These are phyloP conservation scores for Gandaritis pyraliata DNA, from an alignment of 2,888 invertebrate genomes.

Conservation along the genomic window DNA sequence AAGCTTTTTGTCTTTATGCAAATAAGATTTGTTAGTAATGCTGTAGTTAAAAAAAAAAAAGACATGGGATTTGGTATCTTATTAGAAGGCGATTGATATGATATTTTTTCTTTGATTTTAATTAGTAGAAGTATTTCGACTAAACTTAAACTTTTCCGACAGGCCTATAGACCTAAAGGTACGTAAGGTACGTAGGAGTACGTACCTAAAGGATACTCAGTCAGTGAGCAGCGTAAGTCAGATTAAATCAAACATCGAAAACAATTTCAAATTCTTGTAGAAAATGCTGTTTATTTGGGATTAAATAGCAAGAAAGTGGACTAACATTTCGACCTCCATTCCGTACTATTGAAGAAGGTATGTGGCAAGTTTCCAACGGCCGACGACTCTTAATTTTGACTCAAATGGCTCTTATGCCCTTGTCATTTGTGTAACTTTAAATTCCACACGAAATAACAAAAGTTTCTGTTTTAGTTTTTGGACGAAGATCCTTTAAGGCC, in stretches of 20 bases:
- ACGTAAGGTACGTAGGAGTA: too few relatives aligned
- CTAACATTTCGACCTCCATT: conserved; percentile 25
- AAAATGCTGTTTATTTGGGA: conserved; percentile 4
- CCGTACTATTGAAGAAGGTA: conserved; percentile 9
- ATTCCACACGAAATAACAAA: conserved; percentile 5
- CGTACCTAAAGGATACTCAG: too few relatives aligned
- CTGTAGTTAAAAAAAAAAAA: background rate
- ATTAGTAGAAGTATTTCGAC: too few relatives aligned
- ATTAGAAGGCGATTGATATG: too few relatives aligned
- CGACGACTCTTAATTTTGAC: conserved; percentile 9
- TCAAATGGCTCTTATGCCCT: conserved; percentile 9
- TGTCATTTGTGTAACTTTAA: conserved; percentile 19
- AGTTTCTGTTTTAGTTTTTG: too few relatives aligned
- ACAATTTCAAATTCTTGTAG: background rate
- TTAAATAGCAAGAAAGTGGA: conserved; percentile 3
- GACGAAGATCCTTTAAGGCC: too few relatives aligned
- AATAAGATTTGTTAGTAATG: conserved; percentile 22
- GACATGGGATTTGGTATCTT: too few relatives aligned
- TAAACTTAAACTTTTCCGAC: too few relatives aligned
- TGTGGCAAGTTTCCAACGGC: conserved; percentile 22
- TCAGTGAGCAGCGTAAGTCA: too few relatives aligned
- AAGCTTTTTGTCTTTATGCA: conserved; percentile 22
- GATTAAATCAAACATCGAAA: too few relatives aligned
- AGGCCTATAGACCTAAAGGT: too few relatives aligned
- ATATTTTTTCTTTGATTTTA: too few relatives aligned